Percentiles rank a stretch among this genome's conserved stretches.
Evolutionary conservation across 2,888 invertebrate species (phyloP).

Genomic region (Perithous albicinctus): DNA sequence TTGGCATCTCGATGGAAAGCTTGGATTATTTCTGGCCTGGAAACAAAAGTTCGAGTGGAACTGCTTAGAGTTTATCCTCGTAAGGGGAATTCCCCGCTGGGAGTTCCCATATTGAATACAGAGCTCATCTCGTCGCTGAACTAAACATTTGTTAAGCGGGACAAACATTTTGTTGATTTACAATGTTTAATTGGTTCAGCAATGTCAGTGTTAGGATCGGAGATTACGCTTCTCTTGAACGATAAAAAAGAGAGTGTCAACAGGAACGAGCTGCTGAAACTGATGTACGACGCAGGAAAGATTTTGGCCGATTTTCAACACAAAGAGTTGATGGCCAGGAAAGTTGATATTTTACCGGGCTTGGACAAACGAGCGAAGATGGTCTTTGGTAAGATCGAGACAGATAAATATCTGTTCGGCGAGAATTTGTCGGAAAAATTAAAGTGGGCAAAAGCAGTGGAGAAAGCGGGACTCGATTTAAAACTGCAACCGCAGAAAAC

Average conservation of each 20-base stretch:
- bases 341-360: constrained; percentile 36
- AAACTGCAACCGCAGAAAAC: too few relatives aligned
- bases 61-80: constrained; percentile 34
- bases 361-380: constrained; percentile 34
- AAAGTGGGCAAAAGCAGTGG: constrained; percentile 28
- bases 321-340: constrained; percentile 28
- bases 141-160: constrained; percentile 47
- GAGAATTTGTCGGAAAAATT: constrained; percentile 50
- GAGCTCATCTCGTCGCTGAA: constrained; percentile 34
- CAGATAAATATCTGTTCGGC: constrained; percentile 15
- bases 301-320: constrained; percentile 32
- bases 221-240: constrained; percentile 47
- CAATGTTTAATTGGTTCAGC: constrained; percentile 57
- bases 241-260: constrained; percentile 29
- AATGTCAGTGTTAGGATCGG: constrained; percentile 40
- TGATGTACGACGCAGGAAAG: constrained; percentile 47
- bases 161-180: constrained; percentile 53
- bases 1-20: constrained; percentile 56
- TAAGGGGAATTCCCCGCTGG: too few relatives aligned
- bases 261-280: constrained; percentile 41
- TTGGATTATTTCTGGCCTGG: constrained; percentile 1
- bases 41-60: constrained; percentile 13
- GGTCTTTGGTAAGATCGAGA: neutral
- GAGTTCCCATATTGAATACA: constrained; percentile 38
- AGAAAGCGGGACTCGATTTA: constrained; percentile 29